Percentiles rank a stretch among this genome's conserved stretches.
Conservation (phyloP, 2,113 vertebrate genomes). For the Erythrocercus mccallii region DNA sequence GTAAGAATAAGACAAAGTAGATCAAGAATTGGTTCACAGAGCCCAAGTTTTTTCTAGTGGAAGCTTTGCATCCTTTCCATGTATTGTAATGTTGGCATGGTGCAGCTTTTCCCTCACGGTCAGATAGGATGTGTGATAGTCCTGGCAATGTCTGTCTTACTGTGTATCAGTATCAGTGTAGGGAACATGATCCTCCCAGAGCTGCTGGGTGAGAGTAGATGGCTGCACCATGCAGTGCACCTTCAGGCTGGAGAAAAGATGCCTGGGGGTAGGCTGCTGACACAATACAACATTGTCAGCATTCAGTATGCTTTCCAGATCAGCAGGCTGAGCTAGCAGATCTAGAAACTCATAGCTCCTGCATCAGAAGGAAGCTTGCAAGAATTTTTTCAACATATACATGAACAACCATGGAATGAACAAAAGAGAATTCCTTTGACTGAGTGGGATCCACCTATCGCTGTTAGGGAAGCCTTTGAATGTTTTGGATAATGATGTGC, state of each 20-base stretch:
- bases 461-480: background rate
- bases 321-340: background rate
- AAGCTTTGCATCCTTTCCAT: background rate
- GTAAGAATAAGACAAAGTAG: background rate
- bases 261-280: background rate
- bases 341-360: background rate
- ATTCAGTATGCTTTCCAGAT: background rate
- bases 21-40: background rate
- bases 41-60: background rate
- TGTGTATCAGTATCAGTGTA: fast-evolving
- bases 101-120: background rate
- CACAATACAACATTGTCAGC: background rate
- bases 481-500: background rate
- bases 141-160: background rate
- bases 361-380: background rate
- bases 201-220: background rate
- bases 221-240: background rate
- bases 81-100: background rate
- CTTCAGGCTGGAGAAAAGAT: background rate
- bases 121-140: background rate
- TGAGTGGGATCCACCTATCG: background rate
- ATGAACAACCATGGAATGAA: background rate
- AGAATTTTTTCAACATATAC: background rate
- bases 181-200: background rate
- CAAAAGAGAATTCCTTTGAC: background rate